Evolutionary conservation across 2,888 invertebrate species (phyloP).

Genomic region (Drosophila anceps): DNA sequence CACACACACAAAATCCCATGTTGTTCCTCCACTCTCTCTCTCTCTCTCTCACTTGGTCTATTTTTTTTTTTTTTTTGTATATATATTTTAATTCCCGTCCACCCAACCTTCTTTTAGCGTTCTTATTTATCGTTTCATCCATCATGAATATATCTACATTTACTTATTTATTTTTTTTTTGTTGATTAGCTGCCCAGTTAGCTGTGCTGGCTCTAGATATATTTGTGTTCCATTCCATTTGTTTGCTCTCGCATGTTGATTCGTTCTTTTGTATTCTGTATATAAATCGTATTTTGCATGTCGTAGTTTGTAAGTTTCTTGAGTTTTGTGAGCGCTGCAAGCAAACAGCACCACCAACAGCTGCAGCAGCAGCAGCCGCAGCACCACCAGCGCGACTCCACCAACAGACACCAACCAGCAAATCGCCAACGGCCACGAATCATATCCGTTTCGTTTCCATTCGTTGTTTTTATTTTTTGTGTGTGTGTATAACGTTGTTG

Average conservation of each 20-base stretch:
- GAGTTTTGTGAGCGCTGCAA: conserved; percentile 8
- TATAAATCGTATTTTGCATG: conserved; percentile 59
- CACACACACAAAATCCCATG: conserved; percentile 75
- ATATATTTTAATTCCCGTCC: conserved; percentile 36
- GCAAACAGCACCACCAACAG: conserved; percentile 12
- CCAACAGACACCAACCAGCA: conserved; percentile 63
- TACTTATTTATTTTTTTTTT: neutral
- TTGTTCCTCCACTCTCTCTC: conserved; percentile 80
- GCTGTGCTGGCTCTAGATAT: conserved; percentile 51
- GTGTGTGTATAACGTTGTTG: conserved; percentile 4
- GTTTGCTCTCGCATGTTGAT: conserved; percentile 40
- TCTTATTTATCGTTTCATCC: conserved; percentile 7
- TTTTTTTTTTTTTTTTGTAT: conserved; percentile 53
- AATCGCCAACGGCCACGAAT: conserved; percentile 39
- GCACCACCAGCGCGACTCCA: conserved; percentile 37
- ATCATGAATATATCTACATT: conserved; percentile 5
- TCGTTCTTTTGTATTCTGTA: conserved; percentile 25
- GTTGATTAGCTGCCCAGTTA: conserved; percentile 46
- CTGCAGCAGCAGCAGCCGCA: conserved; percentile 23
- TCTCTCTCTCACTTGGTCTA: conserved; percentile 22
- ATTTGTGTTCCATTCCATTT: conserved; percentile 23
- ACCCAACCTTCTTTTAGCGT: conserved; percentile 4
- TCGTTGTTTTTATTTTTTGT: neutral
- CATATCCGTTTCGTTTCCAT: conserved; percentile 20
- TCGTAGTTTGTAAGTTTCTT: conserved; percentile 17